Conservation (phyloP, 2,797 vertebrate genomes). For the Hyperoplus lanceolatus region DNA sequence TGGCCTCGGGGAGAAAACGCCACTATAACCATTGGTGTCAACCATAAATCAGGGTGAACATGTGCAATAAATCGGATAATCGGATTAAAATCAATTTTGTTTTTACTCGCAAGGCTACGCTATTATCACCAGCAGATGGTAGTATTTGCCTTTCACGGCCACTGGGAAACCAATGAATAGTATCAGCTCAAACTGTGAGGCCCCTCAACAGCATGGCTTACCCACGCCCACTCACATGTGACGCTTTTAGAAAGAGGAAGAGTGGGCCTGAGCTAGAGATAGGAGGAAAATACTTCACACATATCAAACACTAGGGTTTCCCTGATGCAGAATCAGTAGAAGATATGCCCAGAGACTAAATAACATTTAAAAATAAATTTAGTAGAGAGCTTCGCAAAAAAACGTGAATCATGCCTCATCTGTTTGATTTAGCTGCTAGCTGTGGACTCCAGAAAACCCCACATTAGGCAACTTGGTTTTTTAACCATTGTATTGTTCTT, state of each 20-base stretch:
- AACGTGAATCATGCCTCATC: not conserved
- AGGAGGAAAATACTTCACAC: constrained; percentile 19
- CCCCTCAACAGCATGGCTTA: too few species aligned
- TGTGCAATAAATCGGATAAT: too few species aligned
- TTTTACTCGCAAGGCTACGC: too few species aligned
- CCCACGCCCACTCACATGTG: constrained; percentile 20
- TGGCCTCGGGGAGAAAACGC: constrained; percentile 25
- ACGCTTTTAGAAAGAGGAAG: constrained; percentile 56
- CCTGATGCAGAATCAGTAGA: constrained; percentile 47
- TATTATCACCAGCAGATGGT: constrained; percentile 40
- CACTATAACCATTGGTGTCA: too few species aligned
- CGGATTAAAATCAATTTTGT: too few species aligned
- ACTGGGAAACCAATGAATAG: not conserved
- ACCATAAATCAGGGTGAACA: too few species aligned
- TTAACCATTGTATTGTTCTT: not conserved
- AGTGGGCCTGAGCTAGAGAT: constrained; percentile 26
- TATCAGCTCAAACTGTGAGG: too few species aligned
- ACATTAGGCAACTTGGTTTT: constrained; percentile 6
- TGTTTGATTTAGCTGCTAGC: not conserved
- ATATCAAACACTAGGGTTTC: constrained; percentile 39
- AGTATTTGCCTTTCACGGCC: not conserved
- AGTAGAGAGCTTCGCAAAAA: not conserved
- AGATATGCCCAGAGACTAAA: constrained; percentile 31
- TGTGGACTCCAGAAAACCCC: constrained; percentile 11
- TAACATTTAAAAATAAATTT: not conserved